Evolutionary conservation across 2,888 invertebrate genomes (phyloP), one percentile per base, ranked within the genome.

Genomic region (Serrognathus titanus): DNA sequence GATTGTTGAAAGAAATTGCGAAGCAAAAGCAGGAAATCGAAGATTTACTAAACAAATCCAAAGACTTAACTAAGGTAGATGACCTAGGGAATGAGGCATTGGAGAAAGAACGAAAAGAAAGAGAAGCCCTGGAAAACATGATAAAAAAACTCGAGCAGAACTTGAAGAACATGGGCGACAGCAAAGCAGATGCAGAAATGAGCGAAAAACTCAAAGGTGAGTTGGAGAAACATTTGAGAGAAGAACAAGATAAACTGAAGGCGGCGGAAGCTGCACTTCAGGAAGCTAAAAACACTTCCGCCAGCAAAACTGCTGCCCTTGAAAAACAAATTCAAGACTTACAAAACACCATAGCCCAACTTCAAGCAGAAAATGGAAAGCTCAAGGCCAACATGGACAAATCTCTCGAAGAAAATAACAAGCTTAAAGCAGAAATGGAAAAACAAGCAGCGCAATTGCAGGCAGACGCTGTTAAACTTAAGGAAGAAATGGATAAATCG

Each of bases 71-170:
- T 3, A 20, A 61, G 11, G 35, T 54, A 1, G 60, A 59, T 36
- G 54, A 58, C 11, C 45, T 45, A 2, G 36, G 58, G 45, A 55
- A 49, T 20, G 59, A 62, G 8, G 43, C 31, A 41, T 31, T 65
- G 10, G 66, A 69, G 12, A 66, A 64, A 51, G 68, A 67, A 9
- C 56, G 60, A 24, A 67, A 64, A 54, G 73, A 74, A 48, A 71
- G 67, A 52, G 66, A 69, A 41, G 65, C 66, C 11, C 55, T 74
- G 39, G 64, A 69, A 51, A 60, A 66, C n/a, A 63, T 66, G 39
- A 64, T 71, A 16, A 65, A 66, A 40, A 67, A 73, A 51, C 62
- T 72, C 7, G 69, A 73, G 64, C 64, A 66, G 37, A 46, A 60
- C n/a, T 38, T 59, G 38, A 62, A 50, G 11, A 55, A 47, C 49